These are phyloP conservation scores for Hucho hucho DNA, from an alignment of 2,113 vertebrate genomes.

Conservation along the genomic window DNA sequence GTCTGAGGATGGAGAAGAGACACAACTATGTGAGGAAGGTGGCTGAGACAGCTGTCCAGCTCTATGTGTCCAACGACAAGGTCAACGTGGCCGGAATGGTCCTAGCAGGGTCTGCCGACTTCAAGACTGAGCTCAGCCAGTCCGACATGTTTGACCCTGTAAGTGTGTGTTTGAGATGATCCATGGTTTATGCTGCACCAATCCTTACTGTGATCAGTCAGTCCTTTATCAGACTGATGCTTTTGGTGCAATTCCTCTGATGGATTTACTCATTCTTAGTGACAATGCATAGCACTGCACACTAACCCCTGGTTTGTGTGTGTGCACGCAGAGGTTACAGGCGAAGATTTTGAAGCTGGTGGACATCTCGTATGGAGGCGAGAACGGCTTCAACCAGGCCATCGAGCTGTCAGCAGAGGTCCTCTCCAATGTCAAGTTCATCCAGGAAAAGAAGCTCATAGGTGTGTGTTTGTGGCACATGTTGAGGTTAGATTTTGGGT, in stretches of 20 bases:
- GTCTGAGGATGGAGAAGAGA: conserved; percentile 97
- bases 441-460: conserved; percentile 99
- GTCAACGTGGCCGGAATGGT: conserved; percentile 98
- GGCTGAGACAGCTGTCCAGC: conserved; percentile 96
- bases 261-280: too few species aligned
- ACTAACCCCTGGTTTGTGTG: not conserved
- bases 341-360: conserved; percentile 98
- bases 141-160: conserved; percentile 98
- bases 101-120: conserved; percentile 95
- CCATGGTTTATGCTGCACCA: not conserved
- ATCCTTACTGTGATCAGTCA: not conserved
- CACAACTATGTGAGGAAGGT: conserved; percentile 99
- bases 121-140: conserved; percentile 98
- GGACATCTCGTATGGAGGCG: conserved; percentile 98
- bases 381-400: conserved; percentile 99
- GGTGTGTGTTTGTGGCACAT: conserved; percentile 66
- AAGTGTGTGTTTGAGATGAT: not conserved
- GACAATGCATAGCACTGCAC: too few species aligned
- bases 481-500: conserved; percentile 1
- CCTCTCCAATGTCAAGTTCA: conserved; percentile 99
- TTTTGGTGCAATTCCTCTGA: too few species aligned
- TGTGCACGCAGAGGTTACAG: conserved; percentile 86
- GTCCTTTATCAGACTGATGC: too few species aligned
- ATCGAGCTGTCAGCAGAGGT: conserved; percentile 98
- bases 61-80: conserved; percentile 98